Percentiles rank a stretch among this genome's conserved stretches.
These are phyloP conservation scores for Brachionus rubens DNA, from an alignment of 1,140 invertebrate species.

Conservation along the genomic window DNA sequence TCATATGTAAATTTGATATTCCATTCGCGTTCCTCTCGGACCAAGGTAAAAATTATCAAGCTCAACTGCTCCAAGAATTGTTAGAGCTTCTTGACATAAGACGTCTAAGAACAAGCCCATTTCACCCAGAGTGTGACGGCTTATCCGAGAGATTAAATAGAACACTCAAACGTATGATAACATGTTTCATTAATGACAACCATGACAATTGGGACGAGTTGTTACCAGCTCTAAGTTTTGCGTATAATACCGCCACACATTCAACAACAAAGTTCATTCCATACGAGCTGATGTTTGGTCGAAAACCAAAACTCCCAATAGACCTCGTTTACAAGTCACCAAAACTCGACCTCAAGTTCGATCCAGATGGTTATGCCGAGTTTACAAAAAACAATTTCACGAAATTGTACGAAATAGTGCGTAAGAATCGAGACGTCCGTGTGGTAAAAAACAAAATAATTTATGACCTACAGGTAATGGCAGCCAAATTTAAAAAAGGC, in stretches of 20 bases:
- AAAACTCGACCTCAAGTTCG: too few relatives aligned
- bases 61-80: slow-evolving; percentile 47
- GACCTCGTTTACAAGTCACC: neutral
- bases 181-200: too few relatives aligned
- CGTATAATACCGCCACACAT: neutral
- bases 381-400: too few relatives aligned
- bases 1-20: slow-evolving; percentile 54
- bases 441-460: too few relatives aligned
- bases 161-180: neutral
- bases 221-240: neutral
- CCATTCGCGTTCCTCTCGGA: slow-evolving; percentile 55
- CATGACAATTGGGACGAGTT: neutral
- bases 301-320: neutral
- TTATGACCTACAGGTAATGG: too few relatives aligned
- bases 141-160: slow-evolving; percentile 30
- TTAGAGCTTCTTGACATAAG: slow-evolving; percentile 47
- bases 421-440: too few relatives aligned
- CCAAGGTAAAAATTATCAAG: slow-evolving; percentile 51
- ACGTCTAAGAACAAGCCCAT: slow-evolving; percentile 48
- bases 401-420: too few relatives aligned
- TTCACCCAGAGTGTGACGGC: slow-evolving; percentile 49
- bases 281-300: neutral
- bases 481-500: too few relatives aligned
- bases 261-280: neutral
- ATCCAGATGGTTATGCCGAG: too few relatives aligned